phyloP scores from a whole-genome alignment of 2,113 vertebrate species.

The Antechinus stuartii region DNA sequence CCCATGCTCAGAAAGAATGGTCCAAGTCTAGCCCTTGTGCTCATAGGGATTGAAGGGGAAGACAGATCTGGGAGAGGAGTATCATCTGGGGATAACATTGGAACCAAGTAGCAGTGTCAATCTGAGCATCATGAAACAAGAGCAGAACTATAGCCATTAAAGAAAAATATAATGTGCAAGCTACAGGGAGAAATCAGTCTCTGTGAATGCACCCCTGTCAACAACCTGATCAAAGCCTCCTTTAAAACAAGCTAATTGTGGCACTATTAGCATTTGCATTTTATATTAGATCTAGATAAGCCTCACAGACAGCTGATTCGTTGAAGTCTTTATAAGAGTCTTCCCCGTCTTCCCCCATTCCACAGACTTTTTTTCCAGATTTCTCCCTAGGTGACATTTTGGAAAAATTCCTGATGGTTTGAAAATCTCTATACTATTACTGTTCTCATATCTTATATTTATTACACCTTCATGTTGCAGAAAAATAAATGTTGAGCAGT shows the following conservation, averaged over 20 bases:
- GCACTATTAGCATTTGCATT: not conserved
- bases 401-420: not conserved
- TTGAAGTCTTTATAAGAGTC: not conserved
- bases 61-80: not conserved
- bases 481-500: not conserved
- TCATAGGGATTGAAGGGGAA: not conserved
- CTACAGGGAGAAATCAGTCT: not conserved
- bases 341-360: not conserved
- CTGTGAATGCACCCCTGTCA: not conserved
- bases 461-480: not conserved
- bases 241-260: not conserved
- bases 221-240: not conserved
- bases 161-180: not conserved
- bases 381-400: not conserved
- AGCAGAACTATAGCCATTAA: not conserved
- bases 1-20: not conserved
- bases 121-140: not conserved
- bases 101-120: not conserved
- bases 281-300: not conserved
- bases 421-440: not conserved
- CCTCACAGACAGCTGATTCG: not conserved
- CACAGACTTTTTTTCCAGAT: not conserved
- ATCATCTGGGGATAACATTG: not conserved
- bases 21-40: not conserved
- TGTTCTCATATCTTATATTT: not conserved